Percentiles rank a stretch among this genome's conserved stretches.
phyloP scores from a whole-genome alignment of 2,888 invertebrate species.

The Peribatodes rhomboidaria region DNA sequence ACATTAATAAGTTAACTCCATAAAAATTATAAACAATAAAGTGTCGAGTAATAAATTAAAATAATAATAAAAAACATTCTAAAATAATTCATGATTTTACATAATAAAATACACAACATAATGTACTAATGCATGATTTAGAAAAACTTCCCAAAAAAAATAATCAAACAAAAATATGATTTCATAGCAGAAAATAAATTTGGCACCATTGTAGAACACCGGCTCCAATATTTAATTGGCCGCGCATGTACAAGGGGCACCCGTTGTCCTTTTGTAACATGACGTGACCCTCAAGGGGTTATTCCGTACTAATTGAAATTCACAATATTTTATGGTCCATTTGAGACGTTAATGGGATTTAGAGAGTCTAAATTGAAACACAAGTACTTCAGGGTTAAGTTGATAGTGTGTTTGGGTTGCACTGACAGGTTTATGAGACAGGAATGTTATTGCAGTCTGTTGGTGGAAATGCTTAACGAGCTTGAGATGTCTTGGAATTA shows the following conservation, averaged over 20 bases:
- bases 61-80: too few species aligned
- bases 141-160: too few species aligned
- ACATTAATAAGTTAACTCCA: too few species aligned
- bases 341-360: slow-evolving; percentile 52
- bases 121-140: too few species aligned
- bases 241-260: slow-evolving; percentile 59
- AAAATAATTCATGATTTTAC: too few species aligned
- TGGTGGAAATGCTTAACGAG: background rate
- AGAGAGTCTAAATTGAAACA: slow-evolving; percentile 37
- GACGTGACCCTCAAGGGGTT: slow-evolving; percentile 70
- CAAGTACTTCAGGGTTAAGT: slow-evolving; percentile 41
- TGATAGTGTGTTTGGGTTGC: slow-evolving; percentile 37
- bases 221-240: slow-evolving; percentile 69
- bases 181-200: too few species aligned
- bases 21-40: too few species aligned
- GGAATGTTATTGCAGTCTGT: slow-evolving; percentile 11
- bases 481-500: background rate
- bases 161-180: background rate
- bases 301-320: slow-evolving; percentile 77
- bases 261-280: slow-evolving; percentile 76
- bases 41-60: too few species aligned
- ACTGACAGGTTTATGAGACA: slow-evolving; percentile 16
- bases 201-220: slow-evolving; percentile 58
- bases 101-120: too few species aligned
- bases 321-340: slow-evolving; percentile 73